Conservation (phyloP, 2,888 invertebrate genomes). For the Archips crataeganus region DNA sequence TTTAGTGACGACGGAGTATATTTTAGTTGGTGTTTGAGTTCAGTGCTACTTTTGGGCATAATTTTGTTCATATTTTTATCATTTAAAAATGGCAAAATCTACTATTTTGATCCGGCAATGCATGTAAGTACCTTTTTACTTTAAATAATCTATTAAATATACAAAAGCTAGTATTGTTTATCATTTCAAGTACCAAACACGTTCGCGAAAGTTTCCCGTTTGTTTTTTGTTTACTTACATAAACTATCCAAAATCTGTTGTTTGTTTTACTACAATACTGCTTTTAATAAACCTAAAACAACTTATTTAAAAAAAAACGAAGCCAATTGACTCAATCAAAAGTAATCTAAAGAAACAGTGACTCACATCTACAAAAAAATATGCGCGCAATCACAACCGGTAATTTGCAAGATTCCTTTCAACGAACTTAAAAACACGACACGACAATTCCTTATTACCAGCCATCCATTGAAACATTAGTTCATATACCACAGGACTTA, state of each 20-base stretch:
- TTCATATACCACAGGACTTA: not conserved
- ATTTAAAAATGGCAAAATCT: slow-evolving; percentile 52
- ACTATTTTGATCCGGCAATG: slow-evolving; percentile 53
- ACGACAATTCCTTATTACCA: slow-evolving; percentile 21
- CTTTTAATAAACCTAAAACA: not conserved
- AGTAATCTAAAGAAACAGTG: not conserved
- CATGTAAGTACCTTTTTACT: slow-evolving; percentile 46
- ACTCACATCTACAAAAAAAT: slow-evolving; percentile 9
- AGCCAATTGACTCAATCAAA: not conserved
- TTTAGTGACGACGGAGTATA: slow-evolving; percentile 6
- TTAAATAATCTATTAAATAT: not conserved
- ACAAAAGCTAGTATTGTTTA: no score
- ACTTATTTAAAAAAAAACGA: no score
- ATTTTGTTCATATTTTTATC: not conserved
- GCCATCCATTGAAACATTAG: slow-evolving; percentile 17
- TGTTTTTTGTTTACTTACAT: no score
- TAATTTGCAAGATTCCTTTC: slow-evolving; percentile 18
- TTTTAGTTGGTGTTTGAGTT: not conserved
- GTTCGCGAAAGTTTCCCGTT: no score
- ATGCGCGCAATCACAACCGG: slow-evolving; percentile 15
- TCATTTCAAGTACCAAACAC: no score
- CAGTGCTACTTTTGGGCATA: not conserved
- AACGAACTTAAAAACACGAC: not conserved
- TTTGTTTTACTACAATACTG: not conserved
- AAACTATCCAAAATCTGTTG: not conserved